Conservation (phyloP, 2,113 vertebrate genomes). For the Crotalus viridis region DNA sequence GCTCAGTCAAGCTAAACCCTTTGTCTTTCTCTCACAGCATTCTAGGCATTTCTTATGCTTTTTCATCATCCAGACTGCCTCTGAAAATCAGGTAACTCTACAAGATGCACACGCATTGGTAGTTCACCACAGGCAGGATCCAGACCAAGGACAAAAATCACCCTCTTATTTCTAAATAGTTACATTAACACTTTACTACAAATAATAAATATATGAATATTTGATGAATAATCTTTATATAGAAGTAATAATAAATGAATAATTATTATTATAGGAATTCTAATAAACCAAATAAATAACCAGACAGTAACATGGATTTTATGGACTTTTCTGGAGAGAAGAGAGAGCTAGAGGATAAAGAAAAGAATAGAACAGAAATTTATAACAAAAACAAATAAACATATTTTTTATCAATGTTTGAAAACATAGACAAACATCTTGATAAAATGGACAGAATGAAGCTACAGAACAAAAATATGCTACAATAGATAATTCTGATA, state of each 20-base stretch:
- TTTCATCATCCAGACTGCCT: not conserved
- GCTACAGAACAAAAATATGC: not conserved
- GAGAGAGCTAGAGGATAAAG: not conserved
- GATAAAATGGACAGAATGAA: not conserved
- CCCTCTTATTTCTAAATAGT: not conserved
- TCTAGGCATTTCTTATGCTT: not conserved
- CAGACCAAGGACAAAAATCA: not conserved
- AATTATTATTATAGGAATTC: not conserved
- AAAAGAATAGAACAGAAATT: not conserved
- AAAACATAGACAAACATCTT: not conserved
- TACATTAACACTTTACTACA: not conserved
- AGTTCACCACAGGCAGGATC: not conserved
- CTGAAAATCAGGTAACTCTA: not conserved
- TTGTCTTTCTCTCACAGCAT: not conserved
- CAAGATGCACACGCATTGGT: not conserved
- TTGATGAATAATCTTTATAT: not conserved
- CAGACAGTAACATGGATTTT: not conserved
- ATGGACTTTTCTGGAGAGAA: not conserved
- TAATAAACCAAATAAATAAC: not conserved
- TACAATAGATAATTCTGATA: not conserved
- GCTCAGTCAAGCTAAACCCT: not conserved
- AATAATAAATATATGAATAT: not conserved
- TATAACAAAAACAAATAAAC: not conserved
- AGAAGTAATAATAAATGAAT: not conserved
- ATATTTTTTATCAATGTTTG: not conserved